Evolutionary conservation across 2,888 invertebrate species (phyloP).

Genomic region (Digitonthophagus gazella): DNA sequence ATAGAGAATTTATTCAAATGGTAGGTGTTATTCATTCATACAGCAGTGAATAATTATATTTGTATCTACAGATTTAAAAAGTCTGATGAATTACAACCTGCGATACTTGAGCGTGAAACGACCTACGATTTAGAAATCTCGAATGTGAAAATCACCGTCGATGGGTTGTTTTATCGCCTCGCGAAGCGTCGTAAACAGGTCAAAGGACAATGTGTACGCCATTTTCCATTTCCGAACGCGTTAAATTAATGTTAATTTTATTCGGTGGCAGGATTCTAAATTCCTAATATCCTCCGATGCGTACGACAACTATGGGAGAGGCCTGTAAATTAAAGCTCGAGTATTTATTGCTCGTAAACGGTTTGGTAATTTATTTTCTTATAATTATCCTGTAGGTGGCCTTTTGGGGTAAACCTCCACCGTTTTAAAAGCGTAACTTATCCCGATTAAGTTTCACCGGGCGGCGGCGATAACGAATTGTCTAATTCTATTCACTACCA

Average conservation of each 20-base stretch:
- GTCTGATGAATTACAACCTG: background rate
- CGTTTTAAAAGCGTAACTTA: background rate
- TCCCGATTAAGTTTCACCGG: background rate
- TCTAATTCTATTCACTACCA: background rate
- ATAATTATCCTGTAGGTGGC: background rate
- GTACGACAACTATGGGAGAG: background rate
- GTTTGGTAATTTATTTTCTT: background rate
- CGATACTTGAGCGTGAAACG: background rate
- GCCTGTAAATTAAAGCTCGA: background rate
- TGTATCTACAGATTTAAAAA: background rate
- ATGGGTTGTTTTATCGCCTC: background rate
- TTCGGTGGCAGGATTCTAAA: slow-evolving; percentile 17
- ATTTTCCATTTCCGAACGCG: slow-evolving; percentile 6
- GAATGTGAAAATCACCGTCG: background rate
- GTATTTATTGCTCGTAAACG: background rate
- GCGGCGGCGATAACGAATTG: background rate
- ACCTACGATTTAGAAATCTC: background rate
- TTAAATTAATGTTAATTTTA: slow-evolving; percentile 16
- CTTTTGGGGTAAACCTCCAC: background rate
- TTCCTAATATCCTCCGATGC: slow-evolving; percentile 4
- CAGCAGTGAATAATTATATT: background rate
- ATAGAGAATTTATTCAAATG: background rate
- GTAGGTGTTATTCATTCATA: background rate
- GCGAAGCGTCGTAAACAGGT: slow-evolving; percentile 5
- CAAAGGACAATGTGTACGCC: slow-evolving; percentile 12